A percentile compares a stretch with the other conserved stretches of the same genome.
Conservation (phyloP, 1,140 invertebrate species). For the Nomia melanderi region DNA sequence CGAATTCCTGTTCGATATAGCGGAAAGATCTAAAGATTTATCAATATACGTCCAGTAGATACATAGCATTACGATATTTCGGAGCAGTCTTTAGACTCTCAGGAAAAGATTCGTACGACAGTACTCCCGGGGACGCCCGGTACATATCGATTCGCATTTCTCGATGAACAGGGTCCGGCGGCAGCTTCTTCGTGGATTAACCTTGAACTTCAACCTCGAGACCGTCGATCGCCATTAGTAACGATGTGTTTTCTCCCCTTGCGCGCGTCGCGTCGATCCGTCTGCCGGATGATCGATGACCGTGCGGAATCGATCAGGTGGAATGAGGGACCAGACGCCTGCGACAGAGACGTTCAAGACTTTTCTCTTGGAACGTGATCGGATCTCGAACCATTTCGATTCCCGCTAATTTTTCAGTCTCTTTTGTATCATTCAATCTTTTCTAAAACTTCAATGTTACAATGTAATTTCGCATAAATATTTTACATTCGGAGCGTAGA, state of each 20-base stretch:
- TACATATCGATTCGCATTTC: slow-evolving; percentile 63
- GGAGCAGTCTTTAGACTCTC: neutral
- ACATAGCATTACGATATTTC: too few relatives aligned
- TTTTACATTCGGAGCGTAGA: too few relatives aligned
- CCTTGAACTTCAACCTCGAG: slow-evolving; percentile 65
- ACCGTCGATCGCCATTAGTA: slow-evolving; percentile 34
- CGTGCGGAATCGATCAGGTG: neutral
- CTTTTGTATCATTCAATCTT: too few relatives aligned
- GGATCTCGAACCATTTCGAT: too few relatives aligned
- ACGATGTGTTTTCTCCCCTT: neutral
- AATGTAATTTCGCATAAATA: too few relatives aligned
- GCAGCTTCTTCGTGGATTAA: slow-evolving; percentile 53
- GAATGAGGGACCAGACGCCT: neutral
- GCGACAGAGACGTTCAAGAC: neutral
- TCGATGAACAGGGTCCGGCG: slow-evolving; percentile 45
- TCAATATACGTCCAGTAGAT: too few relatives aligned
- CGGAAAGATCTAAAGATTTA: too few relatives aligned
- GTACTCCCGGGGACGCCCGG: slow-evolving; percentile 28
- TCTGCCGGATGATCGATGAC: slow-evolving; percentile 28
- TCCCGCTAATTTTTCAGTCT: too few relatives aligned
- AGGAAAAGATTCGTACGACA: too few relatives aligned
- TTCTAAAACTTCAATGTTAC: too few relatives aligned
- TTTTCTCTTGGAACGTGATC: too few relatives aligned
- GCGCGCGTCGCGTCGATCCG: slow-evolving; percentile 10
- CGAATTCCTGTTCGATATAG: too few relatives aligned